Base-by-base conservation (phyloP, 2,797 vertebrate species). In the Poecilia wingei region DNA sequence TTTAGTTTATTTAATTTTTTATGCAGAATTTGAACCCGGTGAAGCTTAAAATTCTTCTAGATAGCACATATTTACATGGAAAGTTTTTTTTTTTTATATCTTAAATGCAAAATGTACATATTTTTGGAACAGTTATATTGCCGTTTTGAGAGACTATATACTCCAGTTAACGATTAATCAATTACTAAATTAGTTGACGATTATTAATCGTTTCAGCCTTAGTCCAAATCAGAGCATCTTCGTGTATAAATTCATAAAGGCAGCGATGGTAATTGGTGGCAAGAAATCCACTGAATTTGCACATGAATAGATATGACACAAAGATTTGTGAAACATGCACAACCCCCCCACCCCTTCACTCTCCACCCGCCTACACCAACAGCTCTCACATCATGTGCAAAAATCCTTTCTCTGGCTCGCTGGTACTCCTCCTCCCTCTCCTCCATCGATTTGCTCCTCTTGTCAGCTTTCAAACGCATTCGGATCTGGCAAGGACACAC, bases 371-470 rank as follows among this genome's bases (percentile, higher is more conserved):
- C 93, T 82, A 92, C 91, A 90, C 88, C 87, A 92, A 89, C 84
- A 88, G 83, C 79, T 90, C 97, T 92, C 96, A 98, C 98, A 93
- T 99, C 98, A 96, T 98, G 97, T 94, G 98, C 97, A 95, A 98
- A 99, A 96, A 99, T 99, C 91, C 98, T 95, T 81, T 99, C 98
- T 96, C 98, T 96, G 92, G 97, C 98, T 91, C 97, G 96, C 93
- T 98, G 98, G 94, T 99, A 99, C 78, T 98, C 98, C 95, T 98
- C 98, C 95, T 99, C 98, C 81, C 98, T 93, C 94, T 99, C 98
- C 96, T 99, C 98, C 93, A 99, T 98, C 87, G 98, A 99, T 96
- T 99, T 99, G 95, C 98, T 99, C 96, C 97, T 97, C 94, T 97
- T 95, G 95, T 99, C 97, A 87, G 98, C 98, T 96, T 98, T 99